phyloP scores from a whole-genome alignment of 2,113 vertebrate species.

The Leptocoma aspasia region DNA sequence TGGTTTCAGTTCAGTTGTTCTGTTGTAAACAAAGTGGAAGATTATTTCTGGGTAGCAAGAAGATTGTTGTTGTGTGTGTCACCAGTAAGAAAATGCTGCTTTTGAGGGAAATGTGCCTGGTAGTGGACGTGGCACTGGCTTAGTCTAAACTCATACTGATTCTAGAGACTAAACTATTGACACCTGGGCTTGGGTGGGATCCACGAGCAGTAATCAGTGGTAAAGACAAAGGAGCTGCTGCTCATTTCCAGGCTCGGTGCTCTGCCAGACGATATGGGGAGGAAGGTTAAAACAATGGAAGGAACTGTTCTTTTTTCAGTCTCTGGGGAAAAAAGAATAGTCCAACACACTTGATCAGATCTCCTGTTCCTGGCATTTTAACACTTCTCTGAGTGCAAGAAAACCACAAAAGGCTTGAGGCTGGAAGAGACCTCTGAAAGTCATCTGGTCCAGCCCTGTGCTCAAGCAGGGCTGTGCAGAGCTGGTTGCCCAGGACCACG shows the following conservation, averaged over 20 bases:
- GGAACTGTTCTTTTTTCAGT: not conserved
- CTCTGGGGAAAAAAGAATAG: not conserved
- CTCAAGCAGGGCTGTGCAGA: not conserved
- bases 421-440: not conserved
- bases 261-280: not conserved
- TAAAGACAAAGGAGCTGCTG: not conserved
- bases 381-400: not conserved
- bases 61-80: not conserved
- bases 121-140: not conserved
- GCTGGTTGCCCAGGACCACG: accelerated
- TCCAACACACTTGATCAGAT: not conserved
- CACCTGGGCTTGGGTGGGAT: not conserved
- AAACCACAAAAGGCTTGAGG: not conserved
- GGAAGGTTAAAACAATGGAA: slow-evolving; percentile 12
- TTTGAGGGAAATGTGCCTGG: not conserved
- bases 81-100: not conserved
- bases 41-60: not conserved
- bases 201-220: not conserved
- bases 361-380: not conserved
- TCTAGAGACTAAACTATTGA: not conserved
- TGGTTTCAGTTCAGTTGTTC: not conserved
- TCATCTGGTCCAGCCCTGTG: not conserved
- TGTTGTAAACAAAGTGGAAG: not conserved
- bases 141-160: not conserved
- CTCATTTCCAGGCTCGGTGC: not conserved